These are phyloP conservation scores for Oplegnathus fasciatus DNA, from an alignment of 2,113 vertebrate genomes.

Conservation along the genomic window DNA sequence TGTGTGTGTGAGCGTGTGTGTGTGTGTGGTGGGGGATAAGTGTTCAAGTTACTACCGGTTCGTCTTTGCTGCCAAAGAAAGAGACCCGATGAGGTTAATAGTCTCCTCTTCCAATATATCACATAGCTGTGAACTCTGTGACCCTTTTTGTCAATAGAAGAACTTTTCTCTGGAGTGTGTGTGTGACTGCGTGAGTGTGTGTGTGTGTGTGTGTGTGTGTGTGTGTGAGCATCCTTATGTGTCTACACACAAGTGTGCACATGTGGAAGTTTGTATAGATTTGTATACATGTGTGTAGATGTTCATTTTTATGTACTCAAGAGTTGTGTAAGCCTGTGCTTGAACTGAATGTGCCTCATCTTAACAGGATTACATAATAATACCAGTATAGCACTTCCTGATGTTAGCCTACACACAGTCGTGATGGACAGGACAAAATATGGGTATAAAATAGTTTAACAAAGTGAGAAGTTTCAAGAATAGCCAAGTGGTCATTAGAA, in stretches of 20 bases:
- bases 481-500: background rate
- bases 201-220: conserved; percentile 51
- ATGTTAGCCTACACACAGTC: conserved; percentile 11
- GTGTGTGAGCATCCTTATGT: conserved; percentile 65
- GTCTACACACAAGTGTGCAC: conserved; percentile 68
- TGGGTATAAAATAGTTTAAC: background rate
- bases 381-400: conserved; percentile 5
- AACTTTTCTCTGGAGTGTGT: conserved; percentile 85
- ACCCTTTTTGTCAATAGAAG: conserved; percentile 89
- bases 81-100: conserved; percentile 90
- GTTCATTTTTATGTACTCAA: conserved; percentile 40
- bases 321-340: conserved; percentile 59
- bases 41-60: conserved; percentile 86
- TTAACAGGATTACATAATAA: conserved; percentile 57
- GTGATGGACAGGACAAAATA: background rate
- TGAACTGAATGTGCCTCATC: conserved; percentile 47
- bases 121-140: conserved; percentile 91
- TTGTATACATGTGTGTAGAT: conserved; percentile 44
- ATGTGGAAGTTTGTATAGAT: conserved; percentile 55
- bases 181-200: conserved; percentile 74
- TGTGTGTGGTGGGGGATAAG: conserved; percentile 79
- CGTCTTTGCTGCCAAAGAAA: conserved; percentile 87
- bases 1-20: conserved; percentile 56
- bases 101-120: conserved; percentile 91
- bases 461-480: background rate